A percentile compares a stretch with the other conserved stretches of the same genome.
phyloP scores from a whole-genome alignment of 2,797 vertebrate species.

The Esox masquinongy region DNA sequence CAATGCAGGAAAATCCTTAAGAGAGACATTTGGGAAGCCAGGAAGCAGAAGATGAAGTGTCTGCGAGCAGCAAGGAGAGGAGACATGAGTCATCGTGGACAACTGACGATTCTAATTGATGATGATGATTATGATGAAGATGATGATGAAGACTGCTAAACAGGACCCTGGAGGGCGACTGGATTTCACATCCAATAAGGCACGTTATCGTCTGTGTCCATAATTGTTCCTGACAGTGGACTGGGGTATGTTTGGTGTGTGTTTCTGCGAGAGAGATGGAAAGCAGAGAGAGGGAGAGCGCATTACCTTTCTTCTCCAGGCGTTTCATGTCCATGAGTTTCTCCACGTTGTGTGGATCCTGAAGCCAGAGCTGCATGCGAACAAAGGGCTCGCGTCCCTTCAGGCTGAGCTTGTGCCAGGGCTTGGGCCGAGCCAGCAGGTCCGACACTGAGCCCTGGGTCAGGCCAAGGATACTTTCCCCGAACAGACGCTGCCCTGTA shows the following conservation, averaged over 20 bases:
- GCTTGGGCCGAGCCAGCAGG: slow-evolving; percentile 98
- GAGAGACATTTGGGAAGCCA: neutral
- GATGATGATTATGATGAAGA: slow-evolving; percentile 70
- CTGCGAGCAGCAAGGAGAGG: neutral
- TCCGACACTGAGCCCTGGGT: slow-evolving; percentile 99
- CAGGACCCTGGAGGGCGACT: slow-evolving; percentile 69
- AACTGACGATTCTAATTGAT: slow-evolving; percentile 58
- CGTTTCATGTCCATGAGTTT: slow-evolving; percentile 99
- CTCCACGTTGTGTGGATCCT: slow-evolving; percentile 96
- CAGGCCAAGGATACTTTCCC: slow-evolving; percentile 96
- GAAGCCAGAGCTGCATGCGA: slow-evolving; percentile 98
- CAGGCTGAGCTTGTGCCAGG: slow-evolving; percentile 98
- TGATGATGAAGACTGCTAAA: slow-evolving; percentile 67
- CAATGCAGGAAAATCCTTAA: slow-evolving; percentile 47
- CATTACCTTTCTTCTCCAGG: slow-evolving; percentile 98
- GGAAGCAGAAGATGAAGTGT: too few species aligned
- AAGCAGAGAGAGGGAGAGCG: neutral
- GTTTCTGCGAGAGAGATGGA: slow-evolving; percentile 18
- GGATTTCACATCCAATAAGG: slow-evolving; percentile 76
- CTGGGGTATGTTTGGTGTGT: slow-evolving; percentile 34
- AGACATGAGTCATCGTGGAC: slow-evolving; percentile 21
- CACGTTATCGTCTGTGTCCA: slow-evolving; percentile 62
- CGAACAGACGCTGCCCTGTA: slow-evolving; percentile 92
- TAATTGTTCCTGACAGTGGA: slow-evolving; percentile 74
- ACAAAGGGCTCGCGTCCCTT: slow-evolving; percentile 98